These are phyloP conservation scores for Parnassius orleans DNA, from an alignment of 2,888 invertebrate species.

Conservation along the genomic window DNA sequence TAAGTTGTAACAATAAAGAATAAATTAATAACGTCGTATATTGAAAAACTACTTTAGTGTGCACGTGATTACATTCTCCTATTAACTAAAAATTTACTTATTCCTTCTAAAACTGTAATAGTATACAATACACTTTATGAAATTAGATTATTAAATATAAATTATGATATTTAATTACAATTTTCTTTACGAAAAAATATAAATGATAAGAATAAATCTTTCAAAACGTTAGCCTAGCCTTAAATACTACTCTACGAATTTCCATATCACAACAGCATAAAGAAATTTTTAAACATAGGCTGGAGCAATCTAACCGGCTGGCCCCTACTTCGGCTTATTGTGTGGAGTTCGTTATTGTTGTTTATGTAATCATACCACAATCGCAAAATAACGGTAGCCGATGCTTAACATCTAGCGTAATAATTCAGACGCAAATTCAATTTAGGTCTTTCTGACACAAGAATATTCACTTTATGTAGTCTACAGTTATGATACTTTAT, in stretches of 20 bases:
- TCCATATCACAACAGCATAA: constrained; percentile 33
- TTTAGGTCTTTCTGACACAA: not conserved
- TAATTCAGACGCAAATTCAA: constrained; percentile 11
- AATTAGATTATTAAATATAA: no score
- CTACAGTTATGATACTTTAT: no score
- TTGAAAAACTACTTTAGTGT: no score
- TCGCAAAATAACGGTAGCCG: constrained; percentile 11
- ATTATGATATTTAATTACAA: no score
- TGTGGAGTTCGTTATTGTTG: constrained; percentile 27
- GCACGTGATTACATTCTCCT: no score
- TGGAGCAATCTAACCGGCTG: constrained; percentile 29
- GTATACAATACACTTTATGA: no score
- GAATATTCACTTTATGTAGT: constrained; percentile 5
- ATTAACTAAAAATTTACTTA: no score
- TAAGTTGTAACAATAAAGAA: no score
- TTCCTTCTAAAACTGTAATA: no score
- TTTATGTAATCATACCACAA: constrained; percentile 19
- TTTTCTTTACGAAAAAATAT: no score
- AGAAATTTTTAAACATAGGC: constrained; percentile 31
- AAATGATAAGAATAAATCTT: no score
- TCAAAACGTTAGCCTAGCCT: not conserved
- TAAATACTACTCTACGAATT: constrained; percentile 29
- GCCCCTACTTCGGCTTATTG: constrained; percentile 34
- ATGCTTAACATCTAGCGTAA: constrained; percentile 16
- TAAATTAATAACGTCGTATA: no score